Evolutionary conservation across 2,797 vertebrate genomes (phyloP).

Genomic region (Mormyrops boulengeri): DNA sequence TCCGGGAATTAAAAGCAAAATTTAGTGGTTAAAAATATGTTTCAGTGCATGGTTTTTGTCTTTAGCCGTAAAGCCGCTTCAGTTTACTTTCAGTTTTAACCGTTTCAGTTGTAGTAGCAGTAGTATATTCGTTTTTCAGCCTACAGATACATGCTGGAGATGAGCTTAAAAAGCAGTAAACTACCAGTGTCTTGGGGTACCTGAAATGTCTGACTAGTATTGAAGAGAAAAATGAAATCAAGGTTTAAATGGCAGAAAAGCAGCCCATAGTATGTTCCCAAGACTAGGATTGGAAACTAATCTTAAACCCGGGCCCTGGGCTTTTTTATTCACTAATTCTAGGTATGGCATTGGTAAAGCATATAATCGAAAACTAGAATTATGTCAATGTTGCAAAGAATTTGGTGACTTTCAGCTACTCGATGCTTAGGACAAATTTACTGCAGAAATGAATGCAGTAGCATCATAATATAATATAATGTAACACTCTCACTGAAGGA

Average conservation of each 20-base stretch:
- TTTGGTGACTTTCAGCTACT: background rate
- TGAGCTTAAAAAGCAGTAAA: background rate
- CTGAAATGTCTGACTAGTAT: background rate
- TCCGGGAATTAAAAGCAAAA: background rate
- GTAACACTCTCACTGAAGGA: background rate
- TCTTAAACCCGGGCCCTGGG: background rate
- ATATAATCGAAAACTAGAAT: background rate
- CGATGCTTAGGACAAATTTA: background rate
- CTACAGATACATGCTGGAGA: background rate
- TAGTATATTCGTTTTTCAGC: background rate
- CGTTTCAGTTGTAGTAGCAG: background rate
- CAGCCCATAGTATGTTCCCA: background rate
- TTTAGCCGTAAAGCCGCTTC: background rate
- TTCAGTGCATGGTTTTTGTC: background rate
- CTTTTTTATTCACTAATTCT: background rate
- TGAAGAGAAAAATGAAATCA: background rate
- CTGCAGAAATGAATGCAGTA: background rate
- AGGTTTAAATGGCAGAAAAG: background rate
- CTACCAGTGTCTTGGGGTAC: background rate
- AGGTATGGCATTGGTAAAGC: background rate
- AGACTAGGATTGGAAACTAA: background rate
- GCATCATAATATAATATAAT: background rate
- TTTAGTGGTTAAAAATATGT: background rate
- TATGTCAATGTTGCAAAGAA: background rate
- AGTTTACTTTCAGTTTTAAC: background rate